These are phyloP conservation scores for Acrocyrtus sp. DNA, from an alignment of 2,888 invertebrate genomes.

Conservation along the genomic window DNA sequence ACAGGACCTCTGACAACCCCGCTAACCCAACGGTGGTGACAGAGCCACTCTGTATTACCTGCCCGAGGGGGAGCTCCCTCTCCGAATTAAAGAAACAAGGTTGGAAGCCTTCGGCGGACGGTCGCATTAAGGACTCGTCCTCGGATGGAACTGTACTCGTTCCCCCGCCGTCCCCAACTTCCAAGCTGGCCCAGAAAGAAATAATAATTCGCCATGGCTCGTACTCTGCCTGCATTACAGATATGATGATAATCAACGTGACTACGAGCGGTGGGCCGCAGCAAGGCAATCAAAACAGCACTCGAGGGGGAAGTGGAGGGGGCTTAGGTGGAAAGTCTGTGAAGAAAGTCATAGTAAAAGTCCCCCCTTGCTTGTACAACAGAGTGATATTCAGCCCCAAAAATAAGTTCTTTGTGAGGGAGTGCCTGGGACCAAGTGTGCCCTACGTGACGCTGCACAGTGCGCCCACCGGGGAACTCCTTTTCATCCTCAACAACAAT, in stretches of 20 bases:
- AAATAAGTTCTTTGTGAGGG: conserved; percentile 73
- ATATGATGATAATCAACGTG: conserved; percentile 45
- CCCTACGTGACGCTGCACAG: conserved; percentile 66
- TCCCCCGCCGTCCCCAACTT: conserved; percentile 5
- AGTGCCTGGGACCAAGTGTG: conserved; percentile 77
- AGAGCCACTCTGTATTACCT: conserved; percentile 67
- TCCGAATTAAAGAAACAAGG: conserved; percentile 47
- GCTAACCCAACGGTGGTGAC: conserved; percentile 65
- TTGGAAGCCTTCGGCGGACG: conserved; percentile 33
- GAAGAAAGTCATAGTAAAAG: conserved; percentile 38
- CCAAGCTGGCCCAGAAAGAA: no score
- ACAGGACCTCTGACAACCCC: conserved; percentile 72
- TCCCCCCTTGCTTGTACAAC: conserved; percentile 61
- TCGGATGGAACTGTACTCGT: conserved; percentile 23
- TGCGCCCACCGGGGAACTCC: conserved; percentile 52
- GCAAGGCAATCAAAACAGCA: conserved; percentile 34
- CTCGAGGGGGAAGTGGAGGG: conserved; percentile 34
- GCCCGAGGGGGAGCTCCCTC: conserved; percentile 60
- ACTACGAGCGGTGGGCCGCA: not conserved
- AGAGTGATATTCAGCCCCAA: conserved; percentile 64
- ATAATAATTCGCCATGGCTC: conserved; percentile 23
- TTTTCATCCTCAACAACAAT: conserved; percentile 72
- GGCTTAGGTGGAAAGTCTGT: conserved; percentile 3
- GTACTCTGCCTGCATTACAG: conserved; percentile 40
- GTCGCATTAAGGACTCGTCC: conserved; percentile 21